A percentile compares a stretch with the other conserved stretches of the same genome.
Conservation (phyloP, 2,797 vertebrate species). For the Nannoperca australis region DNA sequence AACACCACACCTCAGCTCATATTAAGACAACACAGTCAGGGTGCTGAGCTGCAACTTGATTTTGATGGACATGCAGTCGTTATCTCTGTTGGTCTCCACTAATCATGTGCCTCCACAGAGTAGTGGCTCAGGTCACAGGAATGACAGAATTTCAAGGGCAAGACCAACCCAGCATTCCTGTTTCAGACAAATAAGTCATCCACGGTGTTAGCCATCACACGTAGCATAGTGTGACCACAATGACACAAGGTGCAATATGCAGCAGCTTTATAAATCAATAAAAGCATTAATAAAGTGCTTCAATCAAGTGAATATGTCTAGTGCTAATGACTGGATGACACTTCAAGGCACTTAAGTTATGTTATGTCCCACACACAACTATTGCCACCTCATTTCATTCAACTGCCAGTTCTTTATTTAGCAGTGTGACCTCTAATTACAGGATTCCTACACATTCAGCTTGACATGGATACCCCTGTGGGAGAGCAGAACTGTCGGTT, state of each 20-base stretch:
- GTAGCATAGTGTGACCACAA: slow-evolving; percentile 20
- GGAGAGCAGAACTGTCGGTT: slow-evolving; percentile 19
- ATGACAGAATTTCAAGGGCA: slow-evolving; percentile 73
- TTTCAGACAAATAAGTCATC: slow-evolving; percentile 54
- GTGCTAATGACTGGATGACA: slow-evolving; percentile 17
- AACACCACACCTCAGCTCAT: slow-evolving; percentile 78
- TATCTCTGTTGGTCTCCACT: slow-evolving; percentile 77
- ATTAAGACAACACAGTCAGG: slow-evolving; percentile 75
- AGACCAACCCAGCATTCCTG: slow-evolving; percentile 52
- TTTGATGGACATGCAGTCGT: slow-evolving; percentile 81
- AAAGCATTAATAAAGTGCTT: slow-evolving; percentile 46
- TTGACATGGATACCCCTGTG: slow-evolving; percentile 6
- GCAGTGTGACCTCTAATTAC: slow-evolving; percentile 48
- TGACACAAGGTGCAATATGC: slow-evolving; percentile 27
- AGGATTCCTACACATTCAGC: slow-evolving; percentile 30
- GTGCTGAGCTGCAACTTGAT: slow-evolving; percentile 75
- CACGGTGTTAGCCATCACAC: slow-evolving; percentile 21
- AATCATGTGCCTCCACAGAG: slow-evolving; percentile 68
- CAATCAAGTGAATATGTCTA: slow-evolving; percentile 38
- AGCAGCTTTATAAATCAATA: slow-evolving; percentile 45
- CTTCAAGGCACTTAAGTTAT: slow-evolving; percentile 25
- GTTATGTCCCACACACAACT: background rate
- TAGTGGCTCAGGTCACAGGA: slow-evolving; percentile 68
- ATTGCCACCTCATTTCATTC: slow-evolving; percentile 28
- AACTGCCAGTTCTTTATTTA: slow-evolving; percentile 41